phyloP scores from a whole-genome alignment of 2,797 vertebrate genomes.

The Betta splendens region DNA sequence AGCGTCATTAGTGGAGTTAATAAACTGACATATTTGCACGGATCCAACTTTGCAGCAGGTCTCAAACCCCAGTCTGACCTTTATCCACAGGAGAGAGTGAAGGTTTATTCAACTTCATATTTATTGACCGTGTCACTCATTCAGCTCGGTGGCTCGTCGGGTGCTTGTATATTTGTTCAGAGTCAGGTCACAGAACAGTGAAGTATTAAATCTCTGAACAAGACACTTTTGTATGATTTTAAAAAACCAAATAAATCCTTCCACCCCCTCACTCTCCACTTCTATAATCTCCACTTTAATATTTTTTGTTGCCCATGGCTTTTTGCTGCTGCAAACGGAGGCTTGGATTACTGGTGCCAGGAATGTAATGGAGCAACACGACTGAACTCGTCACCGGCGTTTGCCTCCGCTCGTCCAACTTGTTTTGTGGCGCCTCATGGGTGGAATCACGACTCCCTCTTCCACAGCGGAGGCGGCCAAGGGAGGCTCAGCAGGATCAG shows the following conservation, averaged over 20 bases:
- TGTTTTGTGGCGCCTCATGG: slow-evolving; percentile 31
- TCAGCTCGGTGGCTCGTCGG: slow-evolving; percentile 7
- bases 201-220: slow-evolving; percentile 69
- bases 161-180: slow-evolving; percentile 40
- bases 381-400: slow-evolving; percentile 53
- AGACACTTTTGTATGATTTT: slow-evolving; percentile 60
- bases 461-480: slow-evolving; percentile 10
- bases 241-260: slow-evolving; percentile 12
- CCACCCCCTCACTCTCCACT: slow-evolving; percentile 48
- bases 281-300: slow-evolving; percentile 72
- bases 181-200: slow-evolving; percentile 33
- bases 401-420: slow-evolving; percentile 38
- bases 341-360: slow-evolving; percentile 60
- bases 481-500: slow-evolving; percentile 40
- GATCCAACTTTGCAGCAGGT: slow-evolving; percentile 15
- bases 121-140: slow-evolving; percentile 26
- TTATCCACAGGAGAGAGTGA: not conserved
- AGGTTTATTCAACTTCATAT: slow-evolving; percentile 21
- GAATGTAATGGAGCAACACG: slow-evolving; percentile 59
- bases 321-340: slow-evolving; percentile 62
- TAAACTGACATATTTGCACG: slow-evolving; percentile 27
- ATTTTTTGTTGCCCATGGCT: slow-evolving; percentile 61
- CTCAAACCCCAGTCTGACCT: not conserved
- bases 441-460: slow-evolving; percentile 27
- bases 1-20: slow-evolving; percentile 17